Conservation (phyloP, 53 echinoderm and acorn worm genomes). For the Paelopatides confundens region DNA sequence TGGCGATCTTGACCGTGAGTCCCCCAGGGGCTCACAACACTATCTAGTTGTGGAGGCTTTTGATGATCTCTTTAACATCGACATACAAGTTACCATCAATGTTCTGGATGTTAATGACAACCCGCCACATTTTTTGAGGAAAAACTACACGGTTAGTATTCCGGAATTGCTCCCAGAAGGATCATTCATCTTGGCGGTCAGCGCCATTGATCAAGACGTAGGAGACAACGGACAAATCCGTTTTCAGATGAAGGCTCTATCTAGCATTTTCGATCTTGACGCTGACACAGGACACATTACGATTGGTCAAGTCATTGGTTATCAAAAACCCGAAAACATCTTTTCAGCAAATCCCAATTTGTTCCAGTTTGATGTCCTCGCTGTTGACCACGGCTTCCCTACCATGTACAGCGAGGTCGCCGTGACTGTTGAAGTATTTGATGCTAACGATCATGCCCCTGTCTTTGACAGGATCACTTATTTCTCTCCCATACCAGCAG, state of each 20-base stretch:
- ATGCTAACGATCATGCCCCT: conserved; percentile 86
- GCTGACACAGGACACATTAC: conserved; percentile 54
- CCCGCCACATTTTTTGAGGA: conserved; percentile 68
- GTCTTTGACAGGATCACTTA: conserved; percentile 72
- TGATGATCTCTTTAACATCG: conserved; percentile 62
- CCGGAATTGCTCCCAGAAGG: conserved; percentile 69
- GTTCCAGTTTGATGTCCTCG: conserved; percentile 77
- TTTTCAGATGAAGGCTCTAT: conserved; percentile 79
- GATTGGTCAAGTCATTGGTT: conserved; percentile 59
- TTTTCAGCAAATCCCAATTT: conserved; percentile 76
- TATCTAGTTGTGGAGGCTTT: conserved; percentile 60
- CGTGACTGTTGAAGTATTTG: conserved; percentile 73
- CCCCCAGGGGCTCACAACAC: conserved; percentile 37
- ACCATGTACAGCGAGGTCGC: conserved; percentile 71
- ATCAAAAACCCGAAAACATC: conserved; percentile 55
- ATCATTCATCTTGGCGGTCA: conserved; percentile 65
- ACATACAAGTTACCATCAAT: conserved; percentile 75
- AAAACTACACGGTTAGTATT: conserved; percentile 53
- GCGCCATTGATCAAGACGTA: conserved; percentile 74
- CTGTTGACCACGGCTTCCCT: conserved; percentile 83
- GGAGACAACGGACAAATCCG: conserved; percentile 73
- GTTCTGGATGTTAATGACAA: conserved; percentile 92
- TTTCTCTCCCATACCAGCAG: conserved; percentile 78
- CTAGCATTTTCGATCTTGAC: conserved; percentile 69
- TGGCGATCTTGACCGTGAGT: conserved; percentile 73